Conservation (phyloP, 2,797 vertebrate species). For the Holocentrus rufus region DNA sequence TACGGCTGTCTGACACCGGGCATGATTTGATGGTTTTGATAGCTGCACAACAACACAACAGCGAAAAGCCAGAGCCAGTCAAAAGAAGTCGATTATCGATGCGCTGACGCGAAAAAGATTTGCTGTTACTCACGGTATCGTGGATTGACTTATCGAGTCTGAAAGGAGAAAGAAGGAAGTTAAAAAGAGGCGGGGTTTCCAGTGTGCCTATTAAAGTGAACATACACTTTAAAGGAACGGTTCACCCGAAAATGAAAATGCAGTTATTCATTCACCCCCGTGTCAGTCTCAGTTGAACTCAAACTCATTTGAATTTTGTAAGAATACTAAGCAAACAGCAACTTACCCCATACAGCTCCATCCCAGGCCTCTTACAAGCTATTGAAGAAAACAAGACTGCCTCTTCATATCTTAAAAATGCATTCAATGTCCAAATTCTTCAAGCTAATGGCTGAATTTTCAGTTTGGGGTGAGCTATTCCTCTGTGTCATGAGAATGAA, state of each 20-base stretch:
- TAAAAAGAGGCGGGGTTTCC: conserved; percentile 48
- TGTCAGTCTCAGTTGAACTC: too few species aligned
- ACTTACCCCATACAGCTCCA: too few species aligned
- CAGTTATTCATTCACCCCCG: background rate
- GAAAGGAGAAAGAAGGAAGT: conserved; percentile 36
- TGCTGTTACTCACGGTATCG: background rate
- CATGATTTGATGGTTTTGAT: conserved; percentile 72
- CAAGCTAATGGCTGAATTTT: too few species aligned
- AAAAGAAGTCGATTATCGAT: conserved; percentile 52
- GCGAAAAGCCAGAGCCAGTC: conserved; percentile 54
- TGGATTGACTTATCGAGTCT: conserved; percentile 64
- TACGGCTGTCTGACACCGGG: conserved; percentile 43
- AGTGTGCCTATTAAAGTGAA: conserved; percentile 57
- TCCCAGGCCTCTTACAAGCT: too few species aligned
- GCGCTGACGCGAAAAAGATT: accelerated
- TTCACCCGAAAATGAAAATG: background rate
- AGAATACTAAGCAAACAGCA: too few species aligned
- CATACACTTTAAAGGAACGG: conserved; percentile 1
- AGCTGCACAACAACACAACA: conserved; percentile 70
- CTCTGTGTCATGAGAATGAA: too few species aligned
- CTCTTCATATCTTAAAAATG: too few species aligned
- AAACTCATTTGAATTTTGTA: too few species aligned
- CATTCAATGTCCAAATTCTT: too few species aligned
- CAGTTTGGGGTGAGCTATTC: too few species aligned
- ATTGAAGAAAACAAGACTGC: too few species aligned